Base-by-base conservation (phyloP, 2,797 vertebrate species). In the Aulostomus chinensis region DNA sequence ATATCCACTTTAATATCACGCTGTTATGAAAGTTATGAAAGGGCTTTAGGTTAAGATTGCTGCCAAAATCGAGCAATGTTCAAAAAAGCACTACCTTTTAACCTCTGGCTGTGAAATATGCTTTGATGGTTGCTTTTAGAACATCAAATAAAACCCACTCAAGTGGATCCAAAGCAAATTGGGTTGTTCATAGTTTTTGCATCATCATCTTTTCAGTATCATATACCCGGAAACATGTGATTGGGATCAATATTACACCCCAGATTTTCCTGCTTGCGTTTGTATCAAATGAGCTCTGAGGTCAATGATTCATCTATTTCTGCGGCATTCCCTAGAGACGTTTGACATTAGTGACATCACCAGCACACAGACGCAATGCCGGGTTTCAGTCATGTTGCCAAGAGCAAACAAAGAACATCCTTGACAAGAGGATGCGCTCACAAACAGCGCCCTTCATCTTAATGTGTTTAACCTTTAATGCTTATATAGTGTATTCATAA, bases 101-200 rank as follows among this genome's bases (percentile, higher is more conserved):
- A 70, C 70, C 50, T 47, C 36, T 52, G 33, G 15, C 41, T 34
- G 35, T n/a, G 61, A 39, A 57, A 59, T 5, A 32, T 5, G 11
- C 50, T 80, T 70, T 69, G 58, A 79, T 60, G 65, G 67, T 25
- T 18, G 22, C 36, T 39, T 66, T 37, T 49, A 73, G 72, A 68
- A 76, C 62, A 68, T 80, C 56, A 80, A 63, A 61, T 76, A 22
- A 61, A 74, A 66, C 3, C 37, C 58, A 54, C 42, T 29, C 16
- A 4, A 13, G 26, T 17, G 15, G 5, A 26, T 16, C 15, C 50
- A 50, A 48, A 59, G 66, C 54, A 20, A 49, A 62, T 58, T 29
- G 20, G 58, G 52, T 58, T 26, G 45, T 61, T 73, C 60, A 58
- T 41, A 56, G 41, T n/a, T n/a, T n/a, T 47, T 37, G 51, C 68